Percentiles rank a stretch among this genome's conserved stretches.
These are phyloP conservation scores for Natrix natrix DNA, from an alignment of 2,797 vertebrate species.

Conservation along the genomic window DNA sequence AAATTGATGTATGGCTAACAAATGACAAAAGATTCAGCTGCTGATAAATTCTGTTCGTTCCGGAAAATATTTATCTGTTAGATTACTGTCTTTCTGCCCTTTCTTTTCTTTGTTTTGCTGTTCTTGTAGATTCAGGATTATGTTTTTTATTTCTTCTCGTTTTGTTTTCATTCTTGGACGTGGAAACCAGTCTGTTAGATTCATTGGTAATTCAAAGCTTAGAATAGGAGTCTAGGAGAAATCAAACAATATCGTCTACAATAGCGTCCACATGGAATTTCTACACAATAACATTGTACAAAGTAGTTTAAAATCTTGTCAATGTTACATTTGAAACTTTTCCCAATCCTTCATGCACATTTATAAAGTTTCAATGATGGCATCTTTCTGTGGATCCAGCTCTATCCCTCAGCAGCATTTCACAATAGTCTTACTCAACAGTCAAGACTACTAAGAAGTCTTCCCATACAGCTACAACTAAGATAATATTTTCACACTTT, in stretches of 20 bases:
- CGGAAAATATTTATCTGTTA: constrained; percentile 71
- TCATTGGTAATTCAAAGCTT: constrained; percentile 91
- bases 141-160: constrained; percentile 89
- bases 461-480: not conserved
- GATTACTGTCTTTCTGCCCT: constrained; percentile 74
- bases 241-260: constrained; percentile 29
- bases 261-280: not conserved
- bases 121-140: constrained; percentile 87
- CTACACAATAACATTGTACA: not conserved
- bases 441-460: not conserved
- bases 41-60: constrained; percentile 66
- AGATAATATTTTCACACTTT: not conserved
- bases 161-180: constrained; percentile 96
- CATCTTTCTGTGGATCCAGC: not conserved
- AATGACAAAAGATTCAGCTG: constrained; percentile 73
- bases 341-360: not conserved
- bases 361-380: not conserved
- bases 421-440: not conserved
- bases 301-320: not conserved
- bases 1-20: constrained; percentile 57
- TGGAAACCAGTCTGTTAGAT: constrained; percentile 92
- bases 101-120: constrained; percentile 81
- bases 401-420: not conserved
- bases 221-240: constrained; percentile 83
- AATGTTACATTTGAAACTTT: not conserved